Percentiles rank a stretch among this genome's conserved stretches.
phyloP scores from a whole-genome alignment of 2,797 vertebrate species.

The Coccyzus lansbergi region DNA sequence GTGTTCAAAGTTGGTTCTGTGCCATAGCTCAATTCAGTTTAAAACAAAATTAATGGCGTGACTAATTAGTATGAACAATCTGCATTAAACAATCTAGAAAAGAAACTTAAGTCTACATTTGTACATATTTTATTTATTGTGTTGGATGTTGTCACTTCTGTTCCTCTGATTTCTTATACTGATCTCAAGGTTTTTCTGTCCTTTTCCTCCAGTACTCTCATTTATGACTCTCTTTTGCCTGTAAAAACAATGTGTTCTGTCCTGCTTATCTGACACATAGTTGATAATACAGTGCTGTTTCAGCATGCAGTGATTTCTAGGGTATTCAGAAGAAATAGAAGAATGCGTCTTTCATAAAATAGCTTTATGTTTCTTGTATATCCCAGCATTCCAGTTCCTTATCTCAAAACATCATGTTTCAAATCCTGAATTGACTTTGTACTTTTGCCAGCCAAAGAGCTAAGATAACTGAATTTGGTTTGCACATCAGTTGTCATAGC shows the following conservation, averaged over 20 bases:
- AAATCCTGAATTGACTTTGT: slow-evolving; percentile 21
- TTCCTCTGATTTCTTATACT: background rate
- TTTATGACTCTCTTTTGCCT: background rate
- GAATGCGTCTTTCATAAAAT: background rate
- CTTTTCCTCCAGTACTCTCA: background rate
- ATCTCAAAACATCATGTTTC: slow-evolving; percentile 53
- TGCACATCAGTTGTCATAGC: slow-evolving; percentile 1
- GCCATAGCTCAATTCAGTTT: background rate
- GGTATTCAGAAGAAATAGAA: background rate
- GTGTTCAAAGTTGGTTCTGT: background rate
- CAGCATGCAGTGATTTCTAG: background rate
- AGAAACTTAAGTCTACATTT: background rate
- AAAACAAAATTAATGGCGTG: background rate
- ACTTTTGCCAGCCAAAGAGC: slow-evolving; percentile 4
- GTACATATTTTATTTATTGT: background rate
- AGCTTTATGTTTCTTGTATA: background rate
- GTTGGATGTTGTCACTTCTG: background rate
- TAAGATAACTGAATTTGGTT: slow-evolving; percentile 29
- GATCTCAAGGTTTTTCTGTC: background rate
- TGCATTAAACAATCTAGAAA: background rate
- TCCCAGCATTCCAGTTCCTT: background rate
- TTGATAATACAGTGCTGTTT: background rate
- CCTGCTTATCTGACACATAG: background rate
- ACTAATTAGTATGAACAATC: background rate
- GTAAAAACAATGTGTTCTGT: background rate